phyloP scores from a whole-genome alignment of 1,140 invertebrate genomes.

The Drosophila nikananu region DNA sequence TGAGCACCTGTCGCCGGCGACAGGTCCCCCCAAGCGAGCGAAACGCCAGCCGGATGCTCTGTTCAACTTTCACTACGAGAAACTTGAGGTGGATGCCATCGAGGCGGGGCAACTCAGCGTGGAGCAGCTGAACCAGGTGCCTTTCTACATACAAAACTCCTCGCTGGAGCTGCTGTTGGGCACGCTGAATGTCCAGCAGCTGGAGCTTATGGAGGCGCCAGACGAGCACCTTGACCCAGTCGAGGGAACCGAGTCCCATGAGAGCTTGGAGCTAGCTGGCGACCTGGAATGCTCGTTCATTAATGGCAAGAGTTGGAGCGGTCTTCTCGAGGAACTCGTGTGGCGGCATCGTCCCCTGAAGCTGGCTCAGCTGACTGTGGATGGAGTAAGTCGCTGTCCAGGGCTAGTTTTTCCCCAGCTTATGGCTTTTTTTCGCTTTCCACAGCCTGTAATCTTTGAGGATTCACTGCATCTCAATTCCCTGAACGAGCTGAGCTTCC shows the following conservation, averaged over 20 bases:
- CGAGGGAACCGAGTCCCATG: conserved; percentile 16
- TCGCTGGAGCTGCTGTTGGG: conserved; percentile 54
- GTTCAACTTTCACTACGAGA: conserved; percentile 49
- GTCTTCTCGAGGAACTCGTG: conserved; percentile 82
- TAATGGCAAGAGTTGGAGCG: conserved; percentile 78
- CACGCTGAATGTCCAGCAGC: conserved; percentile 48
- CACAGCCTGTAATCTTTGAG: conserved; percentile 79
- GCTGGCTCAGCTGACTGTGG: conserved; percentile 81
- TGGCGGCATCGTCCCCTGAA: conserved; percentile 76
- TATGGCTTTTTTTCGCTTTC: not conserved
- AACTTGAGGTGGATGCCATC: conserved; percentile 63
- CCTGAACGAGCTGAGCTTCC: conserved; percentile 86
- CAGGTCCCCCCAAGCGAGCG: conserved; percentile 4
- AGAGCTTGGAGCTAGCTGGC: conserved; percentile 34
- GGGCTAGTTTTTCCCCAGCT: not conserved
- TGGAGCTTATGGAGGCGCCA: conserved; percentile 47
- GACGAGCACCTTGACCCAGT: not conserved
- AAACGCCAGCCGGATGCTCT: conserved; percentile 50
- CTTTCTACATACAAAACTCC: conserved; percentile 68
- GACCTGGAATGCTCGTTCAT: conserved; percentile 70
- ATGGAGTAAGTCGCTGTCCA: conserved; percentile 83
- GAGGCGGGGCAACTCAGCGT: conserved; percentile 49
- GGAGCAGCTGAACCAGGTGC: conserved; percentile 58
- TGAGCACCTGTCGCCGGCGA: not conserved
- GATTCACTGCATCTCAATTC: conserved; percentile 62